phyloP scores from a whole-genome alignment of 2,888 invertebrate species.

The Piscicola geometra region DNA sequence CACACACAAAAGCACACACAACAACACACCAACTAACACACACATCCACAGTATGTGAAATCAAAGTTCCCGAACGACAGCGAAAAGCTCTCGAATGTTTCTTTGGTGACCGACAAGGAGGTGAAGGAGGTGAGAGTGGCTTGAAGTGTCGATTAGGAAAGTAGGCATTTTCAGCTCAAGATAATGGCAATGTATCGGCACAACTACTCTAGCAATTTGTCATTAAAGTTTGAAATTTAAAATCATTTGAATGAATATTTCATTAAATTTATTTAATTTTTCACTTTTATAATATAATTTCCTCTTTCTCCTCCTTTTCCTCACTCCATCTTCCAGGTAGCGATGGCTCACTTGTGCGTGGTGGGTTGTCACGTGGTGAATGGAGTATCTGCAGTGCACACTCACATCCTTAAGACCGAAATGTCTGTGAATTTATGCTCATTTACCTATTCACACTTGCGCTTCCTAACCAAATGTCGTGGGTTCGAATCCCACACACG shows the following conservation, averaged over 20 bases:
- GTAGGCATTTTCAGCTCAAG: neutral
- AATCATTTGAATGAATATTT: too few species aligned
- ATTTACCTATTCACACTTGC: too few species aligned
- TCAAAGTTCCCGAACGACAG: constrained; percentile 76
- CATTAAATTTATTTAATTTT: neutral
- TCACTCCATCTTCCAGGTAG: constrained; percentile 68
- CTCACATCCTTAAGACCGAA: constrained; percentile 84
- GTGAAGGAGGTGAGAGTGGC: constrained; percentile 98
- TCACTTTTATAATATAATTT: constrained; percentile 1
- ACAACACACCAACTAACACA: too few species aligned
- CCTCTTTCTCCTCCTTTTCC: too few species aligned
- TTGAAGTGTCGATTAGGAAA: constrained; percentile 57
- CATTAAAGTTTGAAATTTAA: too few species aligned
- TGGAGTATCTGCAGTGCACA: constrained; percentile 94
- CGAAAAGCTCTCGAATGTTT: constrained; percentile 67
- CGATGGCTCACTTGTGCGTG: constrained; percentile 94
- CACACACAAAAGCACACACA: too few species aligned
- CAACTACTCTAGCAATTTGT: too few species aligned
- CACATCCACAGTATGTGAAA: constrained; percentile 58
- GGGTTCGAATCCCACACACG: too few species aligned
- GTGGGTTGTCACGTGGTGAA: constrained; percentile 94
- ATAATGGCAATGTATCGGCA: neutral
- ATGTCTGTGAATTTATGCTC: constrained; percentile 73
- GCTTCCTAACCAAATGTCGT: too few species aligned
- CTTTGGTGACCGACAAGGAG: constrained; percentile 86